Base-by-base conservation (phyloP, 2,888 invertebrate genomes). In the Malthinus seriepunctatus region DNA sequence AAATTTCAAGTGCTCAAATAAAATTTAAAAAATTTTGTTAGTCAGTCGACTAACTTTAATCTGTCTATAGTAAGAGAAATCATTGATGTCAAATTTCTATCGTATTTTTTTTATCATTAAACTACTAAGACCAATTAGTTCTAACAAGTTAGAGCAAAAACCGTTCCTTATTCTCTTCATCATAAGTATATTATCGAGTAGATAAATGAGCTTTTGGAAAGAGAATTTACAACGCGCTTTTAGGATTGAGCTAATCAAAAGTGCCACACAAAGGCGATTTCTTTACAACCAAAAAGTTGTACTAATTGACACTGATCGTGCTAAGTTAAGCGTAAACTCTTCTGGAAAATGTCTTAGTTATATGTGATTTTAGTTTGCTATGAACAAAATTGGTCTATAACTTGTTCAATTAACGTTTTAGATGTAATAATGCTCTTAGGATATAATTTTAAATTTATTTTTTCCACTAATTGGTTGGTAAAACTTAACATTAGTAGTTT, bases 241-340 rank as follows among this genome's bases (percentile, higher is more conserved):
- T 37, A 60, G 67, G 68, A 73, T 73, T 73, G 71, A 65, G 69
- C 71, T 68, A 71, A 71, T 71, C 67, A 67, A 69, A 67, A 71
- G 64, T 60, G 60, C 63, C 63, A 68, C 70, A 73, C 72, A 72
- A 72, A 73, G 68, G 68, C 71, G 67, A 69, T 69, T 67, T 70
- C 68, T 65, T 66, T 23, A 23, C 23, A 68, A 67, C 66, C 62
- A 64, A 68, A 69, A 69, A 70, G 71, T 66, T 66, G 52, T 60
- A 64, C 69, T 75, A 75, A 75, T 75, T 75, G 75, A 74, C 75
- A 72, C 67, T 67, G 69, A 71, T 68, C 72, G 69, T 65, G 71
- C 61, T 65, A 72, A 71, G 70, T 73, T 71, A 68, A 71, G 69
- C 68, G 71, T 68, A 71, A 72, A 69, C 64, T 63, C 23, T 23